Base-by-base conservation (phyloP, 2,113 vertebrate genomes). In the Bambusicola thoracicus region DNA sequence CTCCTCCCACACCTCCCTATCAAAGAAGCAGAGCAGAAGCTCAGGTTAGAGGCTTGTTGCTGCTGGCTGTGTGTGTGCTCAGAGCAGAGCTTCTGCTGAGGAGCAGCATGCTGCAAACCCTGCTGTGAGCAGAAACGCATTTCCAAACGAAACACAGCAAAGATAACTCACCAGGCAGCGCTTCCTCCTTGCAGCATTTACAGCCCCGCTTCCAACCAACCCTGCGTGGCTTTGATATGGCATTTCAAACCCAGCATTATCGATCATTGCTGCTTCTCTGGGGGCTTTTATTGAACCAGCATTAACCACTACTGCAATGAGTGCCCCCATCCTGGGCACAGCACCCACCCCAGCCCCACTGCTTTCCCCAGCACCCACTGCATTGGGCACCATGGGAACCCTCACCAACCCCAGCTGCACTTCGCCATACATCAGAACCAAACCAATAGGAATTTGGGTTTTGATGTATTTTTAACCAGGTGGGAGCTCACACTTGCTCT, bases 381-480 rank as follows among this genome's bases (percentile, higher is more conserved):
- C 11, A 7, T 5, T 1, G 2, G 5, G 11, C 34, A 24, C 20
- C 11, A 3, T 2, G 9, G 56, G 53, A 10, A 68, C 5, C 8
- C 30, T 67, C 5, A 0, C 10, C 25, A 38, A 10, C 34, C 48
- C 0, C 0, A 1, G 41, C 29, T 56, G 56, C 14, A 20, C 59
- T 79, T 48, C 49, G 27, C 63, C 1, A 0, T 38, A 22, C 11
- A 34, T 65, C 3, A 0, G 40, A 15, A 25, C 13, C 2, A 1
- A 46, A 34, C 11, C 5, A 2, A 4, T 24, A 12, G 56, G 70
- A 36, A 30, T 75, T 24, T 13, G 62, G 76, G 51, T 11, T 36
- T 34, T 53, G 51, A n/a, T 41, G 56, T 8, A 6, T 38, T 55
- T 65, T 56, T 46, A 32, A 44, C 11, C 4, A 38, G 53, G 43